Percentiles rank a stretch among this genome's conserved stretches.
These are phyloP conservation scores for Pollenia labialis DNA, from an alignment of 2,888 invertebrate genomes.

Conservation along the genomic window DNA sequence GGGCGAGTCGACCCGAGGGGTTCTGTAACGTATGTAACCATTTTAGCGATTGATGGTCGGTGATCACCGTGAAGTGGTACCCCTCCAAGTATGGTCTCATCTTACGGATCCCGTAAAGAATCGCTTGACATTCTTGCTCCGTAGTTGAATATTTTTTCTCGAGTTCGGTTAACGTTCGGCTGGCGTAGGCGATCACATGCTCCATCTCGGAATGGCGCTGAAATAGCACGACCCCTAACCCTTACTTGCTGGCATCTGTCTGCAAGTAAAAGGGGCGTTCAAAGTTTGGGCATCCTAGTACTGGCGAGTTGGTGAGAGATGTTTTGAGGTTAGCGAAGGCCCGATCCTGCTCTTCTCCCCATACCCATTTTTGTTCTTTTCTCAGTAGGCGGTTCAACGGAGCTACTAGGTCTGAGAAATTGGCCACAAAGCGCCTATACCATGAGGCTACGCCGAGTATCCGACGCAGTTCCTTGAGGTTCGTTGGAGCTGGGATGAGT, in stretches of 20 bases:
- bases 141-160: slow-evolving; percentile 67
- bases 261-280: slow-evolving; percentile 35
- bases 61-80: slow-evolving; percentile 58
- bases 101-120: slow-evolving; percentile 65
- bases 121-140: slow-evolving; percentile 67
- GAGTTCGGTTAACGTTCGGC: slow-evolving; percentile 32
- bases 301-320: slow-evolving; percentile 41
- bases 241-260: slow-evolving; percentile 54
- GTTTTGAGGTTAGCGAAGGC: slow-evolving; percentile 35
- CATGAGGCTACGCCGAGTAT: slow-evolving; percentile 39
- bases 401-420: slow-evolving; percentile 16
- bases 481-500: not conserved
- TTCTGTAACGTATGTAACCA: slow-evolving; percentile 66
- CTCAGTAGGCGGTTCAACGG: slow-evolving; percentile 26
- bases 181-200: slow-evolving; percentile 55
- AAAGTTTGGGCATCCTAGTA: slow-evolving; percentile 48
- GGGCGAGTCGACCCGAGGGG: slow-evolving; percentile 60
- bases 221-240: slow-evolving; percentile 47
- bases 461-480: slow-evolving; percentile 17
- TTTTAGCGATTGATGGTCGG: slow-evolving; percentile 67
- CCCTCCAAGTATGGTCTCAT: slow-evolving; percentile 54
- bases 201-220: slow-evolving; percentile 38
- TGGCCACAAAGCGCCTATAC: slow-evolving; percentile 48
- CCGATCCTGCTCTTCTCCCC: slow-evolving; percentile 16
- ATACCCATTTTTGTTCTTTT: slow-evolving; percentile 30